Conservation (phyloP, 2,888 invertebrate species). For the Spodoptera littoralis region DNA sequence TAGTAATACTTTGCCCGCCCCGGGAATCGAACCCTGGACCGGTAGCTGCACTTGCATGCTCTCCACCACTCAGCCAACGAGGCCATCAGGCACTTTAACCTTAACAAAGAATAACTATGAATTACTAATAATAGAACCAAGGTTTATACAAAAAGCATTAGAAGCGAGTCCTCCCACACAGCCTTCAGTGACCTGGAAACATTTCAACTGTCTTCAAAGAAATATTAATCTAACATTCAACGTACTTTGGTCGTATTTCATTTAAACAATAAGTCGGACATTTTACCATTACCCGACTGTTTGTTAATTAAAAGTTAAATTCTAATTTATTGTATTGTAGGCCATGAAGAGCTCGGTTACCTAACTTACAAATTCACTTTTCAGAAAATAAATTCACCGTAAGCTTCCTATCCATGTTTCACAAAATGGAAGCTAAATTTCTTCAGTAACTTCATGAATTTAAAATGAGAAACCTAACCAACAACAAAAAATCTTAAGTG, state of each 20-base stretch:
- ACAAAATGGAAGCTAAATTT: neutral
- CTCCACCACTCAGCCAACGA: no score
- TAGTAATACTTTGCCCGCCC: no score
- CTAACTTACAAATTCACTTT: neutral
- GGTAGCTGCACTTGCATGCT: no score
- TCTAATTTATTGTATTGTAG: neutral
- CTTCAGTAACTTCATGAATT: conserved; percentile 5
- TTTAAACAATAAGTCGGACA: neutral
- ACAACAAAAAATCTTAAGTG: neutral
- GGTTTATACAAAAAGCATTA: neutral
- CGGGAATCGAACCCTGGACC: no score
- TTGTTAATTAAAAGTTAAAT: conserved; percentile 2
- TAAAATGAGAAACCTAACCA: neutral
- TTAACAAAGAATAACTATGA: no score
- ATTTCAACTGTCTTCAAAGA: neutral
- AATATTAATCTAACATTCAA: conserved; percentile 10
- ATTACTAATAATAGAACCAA: no score
- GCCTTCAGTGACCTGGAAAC: neutral
- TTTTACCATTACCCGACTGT: neutral
- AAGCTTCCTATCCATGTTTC: neutral
- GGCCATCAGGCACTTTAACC: no score
- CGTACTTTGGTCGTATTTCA: neutral
- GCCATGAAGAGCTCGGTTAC: neutral
- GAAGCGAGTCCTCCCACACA: neutral
- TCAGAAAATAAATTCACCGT: neutral